Base-by-base conservation (phyloP, 2,113 vertebrate species). In the Centropus bengalensis region DNA sequence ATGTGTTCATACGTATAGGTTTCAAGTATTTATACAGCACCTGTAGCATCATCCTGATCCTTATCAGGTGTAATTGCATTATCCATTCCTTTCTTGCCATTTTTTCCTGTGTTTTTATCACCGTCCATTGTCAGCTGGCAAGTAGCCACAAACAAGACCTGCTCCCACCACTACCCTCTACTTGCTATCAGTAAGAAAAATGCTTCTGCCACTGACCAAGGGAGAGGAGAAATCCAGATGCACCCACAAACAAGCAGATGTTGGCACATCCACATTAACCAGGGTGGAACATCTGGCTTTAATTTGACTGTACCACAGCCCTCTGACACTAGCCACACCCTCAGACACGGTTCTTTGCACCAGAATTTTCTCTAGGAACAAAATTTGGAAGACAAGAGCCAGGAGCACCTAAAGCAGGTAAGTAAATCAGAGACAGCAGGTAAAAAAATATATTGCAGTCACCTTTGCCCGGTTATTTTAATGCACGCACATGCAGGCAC, bases 401-500 rank as follows among this genome's bases (percentile, higher is more conserved):
- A 76, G 54, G 40, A 86, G 52, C 49, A 44, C 22, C 66, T 81
- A 32, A 87, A 54, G 89, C 54, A 82, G 24, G 51, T 21, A 62
- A 40, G 76, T 55, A 87, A 77, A 79, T 89, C 84, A 82, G 22
- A 91, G 67, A 23, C 67, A 76, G 45, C 55, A 85, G 58, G 66
- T 93, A 85, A 89, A 92, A 49, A 94, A 82, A 85, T 70, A 70
- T 5, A 76, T 32, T 44, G 59, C 56, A 60, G 56, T 60, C 51
- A 62, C 58, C 74, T 86, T 91, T 92, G 67, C 23, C 78, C 70
- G 74, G 54, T 89, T 82, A 76, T 73, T 91, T 92, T 58, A 82
- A 75, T 38, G 51, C 58, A 82, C 2, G 6, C 81, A 45, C 70
- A 80, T 14, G 55, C 82, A 94, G 85, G 84, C 67, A 77, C 0